Evolutionary conservation across 2,797 vertebrate genomes (phyloP).

Genomic region (Microhierax caerulescens): DNA sequence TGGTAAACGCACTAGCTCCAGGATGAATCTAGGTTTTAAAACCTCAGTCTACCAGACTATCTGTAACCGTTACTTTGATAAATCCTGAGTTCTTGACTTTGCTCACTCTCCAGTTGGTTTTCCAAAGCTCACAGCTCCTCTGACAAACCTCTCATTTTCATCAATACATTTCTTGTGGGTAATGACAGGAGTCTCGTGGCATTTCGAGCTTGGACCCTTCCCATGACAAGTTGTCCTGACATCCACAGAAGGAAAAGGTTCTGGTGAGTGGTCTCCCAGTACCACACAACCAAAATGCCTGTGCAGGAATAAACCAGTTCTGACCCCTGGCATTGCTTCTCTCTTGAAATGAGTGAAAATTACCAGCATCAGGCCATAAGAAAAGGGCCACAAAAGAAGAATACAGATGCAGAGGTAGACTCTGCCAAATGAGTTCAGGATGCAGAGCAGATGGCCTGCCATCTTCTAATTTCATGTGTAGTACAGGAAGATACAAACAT

Average conservation of each 20-base stretch:
- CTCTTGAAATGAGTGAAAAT: neutral
- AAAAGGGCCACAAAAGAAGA: neutral
- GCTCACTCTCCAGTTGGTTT: neutral
- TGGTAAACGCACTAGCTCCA: neutral
- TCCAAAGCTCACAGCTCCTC: neutral
- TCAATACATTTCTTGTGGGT: neutral
- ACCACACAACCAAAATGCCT: neutral
- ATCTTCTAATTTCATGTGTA: neutral
- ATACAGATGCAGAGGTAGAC: neutral
- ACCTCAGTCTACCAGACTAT: neutral
- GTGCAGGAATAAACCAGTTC: neutral
- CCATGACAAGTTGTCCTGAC: neutral
- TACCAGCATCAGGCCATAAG: neutral
- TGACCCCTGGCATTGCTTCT: neutral
- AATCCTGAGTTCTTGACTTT: neutral
- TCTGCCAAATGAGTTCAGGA: neutral
- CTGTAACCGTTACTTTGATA: neutral
- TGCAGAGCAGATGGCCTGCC: neutral
- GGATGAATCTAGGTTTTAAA: neutral
- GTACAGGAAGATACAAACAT: neutral
- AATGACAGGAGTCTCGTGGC: neutral
- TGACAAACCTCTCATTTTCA: neutral
- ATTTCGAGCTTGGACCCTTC: neutral
- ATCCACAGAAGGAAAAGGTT: neutral
- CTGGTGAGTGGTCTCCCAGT: neutral